Conservation (phyloP, 2,113 vertebrate species). For the Trachemys scripta region DNA sequence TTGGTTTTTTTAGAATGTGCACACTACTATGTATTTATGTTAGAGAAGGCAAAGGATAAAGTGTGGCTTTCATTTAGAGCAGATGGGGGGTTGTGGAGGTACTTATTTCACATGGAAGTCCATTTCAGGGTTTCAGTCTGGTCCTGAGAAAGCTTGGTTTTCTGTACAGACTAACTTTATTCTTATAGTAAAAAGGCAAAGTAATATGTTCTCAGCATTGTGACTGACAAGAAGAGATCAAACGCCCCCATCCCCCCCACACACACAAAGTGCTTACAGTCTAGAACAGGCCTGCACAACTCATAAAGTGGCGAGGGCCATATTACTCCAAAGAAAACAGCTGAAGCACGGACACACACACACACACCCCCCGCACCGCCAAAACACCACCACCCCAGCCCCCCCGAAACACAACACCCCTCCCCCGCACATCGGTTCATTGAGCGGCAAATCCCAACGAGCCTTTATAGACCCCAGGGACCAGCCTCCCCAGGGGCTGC, state of each 20-base stretch:
- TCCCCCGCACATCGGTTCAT: too few relatives aligned
- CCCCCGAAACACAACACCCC: too few relatives aligned
- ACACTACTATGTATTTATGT: background rate
- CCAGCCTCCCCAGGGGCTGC: too few relatives aligned
- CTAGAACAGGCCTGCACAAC: too few relatives aligned
- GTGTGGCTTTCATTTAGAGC: background rate
- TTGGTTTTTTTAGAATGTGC: background rate
- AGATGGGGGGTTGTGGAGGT: background rate
- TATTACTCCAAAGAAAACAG: too few relatives aligned
- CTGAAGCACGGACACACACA: too few relatives aligned
- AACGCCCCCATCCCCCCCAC: background rate
- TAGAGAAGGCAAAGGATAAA: background rate
- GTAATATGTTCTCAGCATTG: too few relatives aligned
- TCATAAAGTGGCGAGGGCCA: too few relatives aligned
- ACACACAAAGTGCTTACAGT: background rate
- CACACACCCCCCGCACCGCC: too few relatives aligned
- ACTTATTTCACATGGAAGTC: fast-evolving
- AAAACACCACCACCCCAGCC: too few relatives aligned
- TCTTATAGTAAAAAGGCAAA: background rate
- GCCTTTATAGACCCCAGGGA: too few relatives aligned
- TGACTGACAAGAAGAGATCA: background rate
- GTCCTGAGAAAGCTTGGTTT: background rate
- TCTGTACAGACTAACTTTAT: background rate
- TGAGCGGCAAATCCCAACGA: too few relatives aligned
- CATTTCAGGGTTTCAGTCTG: background rate